A percentile compares a stretch with the other conserved stretches of the same genome.
Conservation (phyloP, 2,797 vertebrate genomes). For the Hafferia zeledoni region DNA sequence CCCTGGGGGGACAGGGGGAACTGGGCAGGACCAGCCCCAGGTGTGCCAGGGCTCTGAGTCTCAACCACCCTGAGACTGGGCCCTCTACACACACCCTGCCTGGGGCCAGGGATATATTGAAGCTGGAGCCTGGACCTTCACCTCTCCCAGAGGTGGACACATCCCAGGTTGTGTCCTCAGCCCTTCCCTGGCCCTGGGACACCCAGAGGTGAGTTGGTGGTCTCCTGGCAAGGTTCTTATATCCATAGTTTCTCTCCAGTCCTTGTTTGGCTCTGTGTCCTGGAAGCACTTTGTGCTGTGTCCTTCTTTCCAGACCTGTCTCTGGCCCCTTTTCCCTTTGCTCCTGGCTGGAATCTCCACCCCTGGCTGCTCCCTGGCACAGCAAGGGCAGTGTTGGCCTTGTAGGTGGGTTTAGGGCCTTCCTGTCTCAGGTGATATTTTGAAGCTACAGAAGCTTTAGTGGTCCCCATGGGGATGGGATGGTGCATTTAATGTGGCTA, state of each 20-base stretch:
- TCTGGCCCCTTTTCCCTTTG: background rate
- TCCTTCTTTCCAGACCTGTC: background rate
- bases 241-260: no score
- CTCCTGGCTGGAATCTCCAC: background rate
- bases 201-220: accelerated
- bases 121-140: accelerated
- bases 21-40: background rate
- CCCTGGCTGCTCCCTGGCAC: background rate
- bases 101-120: background rate
- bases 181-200: accelerated
- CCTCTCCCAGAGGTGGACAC: accelerated
- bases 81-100: accelerated
- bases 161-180: accelerated
- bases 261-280: background rate
- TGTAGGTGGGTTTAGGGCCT: background rate
- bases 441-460: background rate
- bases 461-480: background rate
- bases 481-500: background rate
- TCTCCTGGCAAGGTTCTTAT: no score
- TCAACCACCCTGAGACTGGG: background rate
- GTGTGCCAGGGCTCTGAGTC: no score
- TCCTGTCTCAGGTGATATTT: background rate
- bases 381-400: background rate
- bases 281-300: background rate
- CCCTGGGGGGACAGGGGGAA: background rate